Conservation (phyloP, 2,113 vertebrate genomes). For the Cyphomyrus discorhynchus region DNA sequence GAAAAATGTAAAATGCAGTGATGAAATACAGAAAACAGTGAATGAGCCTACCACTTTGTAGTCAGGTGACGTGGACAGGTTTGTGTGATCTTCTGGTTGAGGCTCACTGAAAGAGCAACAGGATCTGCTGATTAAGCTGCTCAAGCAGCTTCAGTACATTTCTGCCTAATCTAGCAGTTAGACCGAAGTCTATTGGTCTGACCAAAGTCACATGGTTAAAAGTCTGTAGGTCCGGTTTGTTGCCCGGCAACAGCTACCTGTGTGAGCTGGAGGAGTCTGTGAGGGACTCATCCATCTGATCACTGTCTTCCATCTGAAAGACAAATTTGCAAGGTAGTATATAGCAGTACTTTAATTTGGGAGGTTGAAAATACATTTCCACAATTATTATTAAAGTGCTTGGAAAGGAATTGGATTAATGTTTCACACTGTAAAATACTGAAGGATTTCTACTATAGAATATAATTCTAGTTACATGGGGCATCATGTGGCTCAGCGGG, state of each 20-base stretch:
- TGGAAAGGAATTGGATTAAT: not conserved
- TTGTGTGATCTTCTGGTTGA: not conserved
- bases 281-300: constrained; percentile 20
- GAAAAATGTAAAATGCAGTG: not conserved
- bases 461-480: not conserved
- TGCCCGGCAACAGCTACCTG: constrained; percentile 32
- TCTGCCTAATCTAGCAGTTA: not conserved
- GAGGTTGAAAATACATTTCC: not conserved
- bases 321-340: not conserved
- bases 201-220: not conserved
- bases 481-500: too few relatives aligned
- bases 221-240: not conserved
- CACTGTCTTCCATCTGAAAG: constrained; percentile 51
- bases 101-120: not conserved
- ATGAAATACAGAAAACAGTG: not conserved
- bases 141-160: not conserved
- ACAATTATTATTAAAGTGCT: not conserved
- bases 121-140: not conserved
- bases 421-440: not conserved
- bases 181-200: not conserved
- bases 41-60: constrained; percentile 14
- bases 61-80: not conserved
- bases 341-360: not conserved
- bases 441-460: not conserved
- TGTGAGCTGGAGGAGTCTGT: constrained; percentile 30